Evolutionary conservation across 2,797 vertebrate genomes (phyloP).

Genomic region (Diplodus puntazzo): DNA sequence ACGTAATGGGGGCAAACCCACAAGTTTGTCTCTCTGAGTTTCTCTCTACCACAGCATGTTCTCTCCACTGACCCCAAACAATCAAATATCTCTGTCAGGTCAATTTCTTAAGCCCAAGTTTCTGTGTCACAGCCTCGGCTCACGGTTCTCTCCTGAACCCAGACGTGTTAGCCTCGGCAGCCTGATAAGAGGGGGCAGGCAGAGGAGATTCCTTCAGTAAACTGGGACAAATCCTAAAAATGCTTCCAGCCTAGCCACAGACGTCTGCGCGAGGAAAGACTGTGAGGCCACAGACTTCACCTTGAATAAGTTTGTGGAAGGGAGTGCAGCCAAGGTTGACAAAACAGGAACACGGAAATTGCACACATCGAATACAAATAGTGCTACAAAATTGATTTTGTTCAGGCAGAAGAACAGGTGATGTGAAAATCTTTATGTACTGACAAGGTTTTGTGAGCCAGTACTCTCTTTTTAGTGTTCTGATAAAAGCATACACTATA

Average conservation of each 20-base stretch:
- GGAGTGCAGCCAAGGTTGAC: constrained; percentile 19
- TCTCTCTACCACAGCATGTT: constrained; percentile 7
- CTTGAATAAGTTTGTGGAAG: constrained; percentile 43
- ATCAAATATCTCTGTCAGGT: constrained; percentile 40
- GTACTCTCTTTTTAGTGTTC: too few species aligned
- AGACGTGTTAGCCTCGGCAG: constrained; percentile 30
- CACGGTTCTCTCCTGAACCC: constrained; percentile 40
- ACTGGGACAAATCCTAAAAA: constrained; percentile 66
- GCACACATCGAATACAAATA: neutral
- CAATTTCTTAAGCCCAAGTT: constrained; percentile 28
- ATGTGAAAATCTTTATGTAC: neutral
- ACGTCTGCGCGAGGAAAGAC: constrained; percentile 47
- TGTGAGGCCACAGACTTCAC: constrained; percentile 40
- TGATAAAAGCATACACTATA: neutral
- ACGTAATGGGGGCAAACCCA: constrained; percentile 21
- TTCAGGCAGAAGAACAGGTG: neutral
- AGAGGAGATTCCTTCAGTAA: constrained; percentile 59
- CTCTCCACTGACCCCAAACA: constrained; percentile 33
- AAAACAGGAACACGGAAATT: constrained; percentile 1
- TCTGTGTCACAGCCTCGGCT: constrained; percentile 17
- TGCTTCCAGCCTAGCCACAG: constrained; percentile 28
- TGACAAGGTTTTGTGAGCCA: neutral
- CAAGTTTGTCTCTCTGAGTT: constrained; percentile 25
- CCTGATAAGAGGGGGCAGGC: constrained; percentile 54
- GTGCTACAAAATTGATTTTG: constrained; percentile 30